Conservation (phyloP, 2,113 vertebrate genomes). For the Grantiella picta region DNA sequence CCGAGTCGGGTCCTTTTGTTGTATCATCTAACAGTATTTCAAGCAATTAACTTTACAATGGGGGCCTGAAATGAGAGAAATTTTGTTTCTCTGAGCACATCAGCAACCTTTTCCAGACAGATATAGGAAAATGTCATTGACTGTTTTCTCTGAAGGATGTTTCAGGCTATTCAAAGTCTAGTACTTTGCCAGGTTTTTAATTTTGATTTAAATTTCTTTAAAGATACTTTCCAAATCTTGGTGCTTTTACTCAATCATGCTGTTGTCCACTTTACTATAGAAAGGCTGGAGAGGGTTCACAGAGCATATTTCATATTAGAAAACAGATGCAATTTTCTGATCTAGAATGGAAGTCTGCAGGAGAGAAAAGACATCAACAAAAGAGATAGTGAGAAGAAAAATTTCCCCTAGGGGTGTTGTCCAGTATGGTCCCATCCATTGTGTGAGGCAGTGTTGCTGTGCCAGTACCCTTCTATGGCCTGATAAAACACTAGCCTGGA, state of each 20-base stretch:
- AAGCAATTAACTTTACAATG: not conserved
- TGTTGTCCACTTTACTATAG: not conserved
- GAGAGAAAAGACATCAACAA: not conserved
- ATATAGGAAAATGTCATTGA: not conserved
- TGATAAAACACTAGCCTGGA: not conserved
- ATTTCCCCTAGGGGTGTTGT: not conserved
- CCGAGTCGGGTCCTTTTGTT: not conserved
- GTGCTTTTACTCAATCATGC: not conserved
- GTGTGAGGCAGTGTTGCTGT: not conserved
- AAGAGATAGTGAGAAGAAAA: not conserved
- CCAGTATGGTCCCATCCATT: accelerated
- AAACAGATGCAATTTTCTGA: not conserved
- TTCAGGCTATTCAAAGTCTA: not conserved
- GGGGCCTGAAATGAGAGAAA: not conserved
- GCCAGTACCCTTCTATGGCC: not conserved
- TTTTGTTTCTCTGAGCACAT: not conserved
- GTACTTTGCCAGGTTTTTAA: not conserved
- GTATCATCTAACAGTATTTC: not conserved
- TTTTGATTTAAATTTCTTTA: not conserved
- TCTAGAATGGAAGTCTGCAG: not conserved
- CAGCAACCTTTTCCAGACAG: not conserved
- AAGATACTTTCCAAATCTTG: not conserved
- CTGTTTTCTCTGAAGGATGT: not conserved
- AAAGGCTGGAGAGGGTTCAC: not conserved
- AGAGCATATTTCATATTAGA: not conserved